Percentiles rank a stretch among this genome's conserved stretches.
phyloP scores from a whole-genome alignment of 2,888 invertebrate genomes.

The Dendrolimus houi region DNA sequence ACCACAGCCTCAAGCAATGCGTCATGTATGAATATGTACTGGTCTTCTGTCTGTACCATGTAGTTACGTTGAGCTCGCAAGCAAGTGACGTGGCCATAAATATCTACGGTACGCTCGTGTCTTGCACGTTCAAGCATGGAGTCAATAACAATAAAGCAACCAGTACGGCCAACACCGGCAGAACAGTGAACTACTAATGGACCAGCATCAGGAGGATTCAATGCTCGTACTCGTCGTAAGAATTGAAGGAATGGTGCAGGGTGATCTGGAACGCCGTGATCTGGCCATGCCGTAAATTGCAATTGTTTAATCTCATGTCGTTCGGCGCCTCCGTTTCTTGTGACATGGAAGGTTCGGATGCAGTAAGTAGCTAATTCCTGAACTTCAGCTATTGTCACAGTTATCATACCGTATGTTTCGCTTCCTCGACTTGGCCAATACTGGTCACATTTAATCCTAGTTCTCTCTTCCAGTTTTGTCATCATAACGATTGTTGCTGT shows the following conservation, averaged over 20 bases:
- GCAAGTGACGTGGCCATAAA: constrained; percentile 99
- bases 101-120: constrained; percentile 98
- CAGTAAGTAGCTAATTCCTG: constrained; percentile 99
- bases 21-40: constrained; percentile 99
- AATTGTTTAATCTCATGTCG: constrained; percentile 96
- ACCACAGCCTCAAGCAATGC: constrained; percentile 97
- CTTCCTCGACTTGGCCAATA: constrained; percentile 98
- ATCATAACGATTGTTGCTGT: constrained; percentile 99
- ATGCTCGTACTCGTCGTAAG: constrained; percentile 91
- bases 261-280: constrained; percentile 99
- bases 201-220: constrained; percentile 94
- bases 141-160: constrained; percentile 99
- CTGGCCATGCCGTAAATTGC: constrained; percentile 99
- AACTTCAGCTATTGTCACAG: constrained; percentile 94
- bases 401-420: constrained; percentile 96
- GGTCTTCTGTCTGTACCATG: constrained; percentile 99
- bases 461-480: constrained; percentile 98
- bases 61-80: constrained; percentile 98
- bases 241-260: constrained; percentile 99
- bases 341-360: constrained; percentile 96
- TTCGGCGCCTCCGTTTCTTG: constrained; percentile 86
- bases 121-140: constrained; percentile 98
- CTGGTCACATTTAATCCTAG: constrained; percentile 97
- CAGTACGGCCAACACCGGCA: constrained; percentile 94
- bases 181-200: constrained; percentile 97